Conservation (phyloP, 2,888 invertebrate species). For the Drosophila robusta region DNA sequence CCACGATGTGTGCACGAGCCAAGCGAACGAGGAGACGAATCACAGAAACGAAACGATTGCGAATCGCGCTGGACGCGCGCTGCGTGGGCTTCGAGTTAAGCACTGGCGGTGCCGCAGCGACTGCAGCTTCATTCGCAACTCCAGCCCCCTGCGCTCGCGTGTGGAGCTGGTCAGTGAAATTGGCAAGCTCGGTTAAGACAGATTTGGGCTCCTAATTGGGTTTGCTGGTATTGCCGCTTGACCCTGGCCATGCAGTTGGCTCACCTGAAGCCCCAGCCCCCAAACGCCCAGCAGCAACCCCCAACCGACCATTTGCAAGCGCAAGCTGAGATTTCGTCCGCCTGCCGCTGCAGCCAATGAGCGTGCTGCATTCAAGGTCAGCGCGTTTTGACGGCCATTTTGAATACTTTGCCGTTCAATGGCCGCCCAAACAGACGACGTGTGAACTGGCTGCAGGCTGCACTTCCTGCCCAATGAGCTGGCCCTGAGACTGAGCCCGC, state of each 20-base stretch:
- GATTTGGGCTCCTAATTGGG: neutral
- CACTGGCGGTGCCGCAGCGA: conserved; percentile 18
- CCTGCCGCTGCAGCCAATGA: conserved; percentile 63
- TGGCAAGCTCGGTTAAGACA: neutral
- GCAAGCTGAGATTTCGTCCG: neutral
- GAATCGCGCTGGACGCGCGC: conserved; percentile 20
- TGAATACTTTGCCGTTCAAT: conserved; percentile 63
- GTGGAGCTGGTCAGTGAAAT: conserved; percentile 8
- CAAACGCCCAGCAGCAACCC: neutral
- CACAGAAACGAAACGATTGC: conserved; percentile 19
- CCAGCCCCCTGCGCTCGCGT: neutral
- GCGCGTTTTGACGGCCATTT: conserved; percentile 73
- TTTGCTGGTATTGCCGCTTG: neutral
- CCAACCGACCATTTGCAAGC: neutral
- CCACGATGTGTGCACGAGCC: conserved; percentile 9
- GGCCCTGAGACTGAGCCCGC: conserved; percentile 58
- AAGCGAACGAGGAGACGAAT: neutral
- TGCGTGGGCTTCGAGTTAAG: conserved; percentile 55
- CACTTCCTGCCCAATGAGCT: conserved; percentile 76
- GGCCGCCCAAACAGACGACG: conserved; percentile 61
- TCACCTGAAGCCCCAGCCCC: neutral
- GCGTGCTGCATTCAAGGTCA: conserved; percentile 77
- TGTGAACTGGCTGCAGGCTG: conserved; percentile 41
- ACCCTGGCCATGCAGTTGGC: conserved; percentile 15
- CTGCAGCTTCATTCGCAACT: neutral